A percentile compares a stretch with the other conserved stretches of the same genome.
Conservation (phyloP, 2,113 vertebrate species). For the Nesogale talazaci region DNA sequence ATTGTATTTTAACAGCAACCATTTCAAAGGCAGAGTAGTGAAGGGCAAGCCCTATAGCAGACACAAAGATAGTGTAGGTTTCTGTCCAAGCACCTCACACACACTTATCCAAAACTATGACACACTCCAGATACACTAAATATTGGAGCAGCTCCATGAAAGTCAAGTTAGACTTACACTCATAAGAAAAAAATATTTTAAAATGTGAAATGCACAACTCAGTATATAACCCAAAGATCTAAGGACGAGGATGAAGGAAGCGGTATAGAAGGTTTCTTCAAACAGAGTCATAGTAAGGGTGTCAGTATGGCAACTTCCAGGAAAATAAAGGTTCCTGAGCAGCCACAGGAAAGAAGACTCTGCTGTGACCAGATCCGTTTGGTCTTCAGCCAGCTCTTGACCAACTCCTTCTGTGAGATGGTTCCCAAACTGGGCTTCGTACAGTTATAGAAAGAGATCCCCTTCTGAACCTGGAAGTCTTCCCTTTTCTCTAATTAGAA, state of each 20-base stretch:
- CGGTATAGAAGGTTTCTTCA: neutral
- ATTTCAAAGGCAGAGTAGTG: neutral
- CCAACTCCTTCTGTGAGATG: neutral
- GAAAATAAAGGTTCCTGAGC: neutral
- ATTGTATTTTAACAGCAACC: neutral
- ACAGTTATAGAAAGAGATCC: neutral
- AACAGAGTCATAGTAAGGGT: neutral
- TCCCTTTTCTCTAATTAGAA: slow-evolving; percentile 23
- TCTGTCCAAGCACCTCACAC: neutral
- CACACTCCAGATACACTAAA: neutral
- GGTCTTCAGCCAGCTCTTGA: slow-evolving; percentile 2
- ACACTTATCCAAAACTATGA: neutral
- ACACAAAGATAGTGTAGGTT: neutral
- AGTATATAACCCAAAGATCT: neutral
- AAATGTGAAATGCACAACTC: neutral
- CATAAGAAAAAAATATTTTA: neutral
- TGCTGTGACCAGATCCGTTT: neutral
- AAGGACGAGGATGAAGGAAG: slow-evolving; percentile 16
- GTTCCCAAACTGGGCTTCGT: neutral
- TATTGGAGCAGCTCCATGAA: neutral
- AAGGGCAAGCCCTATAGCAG: no score
- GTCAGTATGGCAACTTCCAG: neutral
- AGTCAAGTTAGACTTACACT: neutral
- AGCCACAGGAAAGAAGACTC: neutral
- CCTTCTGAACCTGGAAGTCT: neutral